Percentiles rank a stretch among this genome's conserved stretches.
Evolutionary conservation across 2,797 vertebrate species (phyloP).

Genomic region (Phylloscopus collybita): DNA sequence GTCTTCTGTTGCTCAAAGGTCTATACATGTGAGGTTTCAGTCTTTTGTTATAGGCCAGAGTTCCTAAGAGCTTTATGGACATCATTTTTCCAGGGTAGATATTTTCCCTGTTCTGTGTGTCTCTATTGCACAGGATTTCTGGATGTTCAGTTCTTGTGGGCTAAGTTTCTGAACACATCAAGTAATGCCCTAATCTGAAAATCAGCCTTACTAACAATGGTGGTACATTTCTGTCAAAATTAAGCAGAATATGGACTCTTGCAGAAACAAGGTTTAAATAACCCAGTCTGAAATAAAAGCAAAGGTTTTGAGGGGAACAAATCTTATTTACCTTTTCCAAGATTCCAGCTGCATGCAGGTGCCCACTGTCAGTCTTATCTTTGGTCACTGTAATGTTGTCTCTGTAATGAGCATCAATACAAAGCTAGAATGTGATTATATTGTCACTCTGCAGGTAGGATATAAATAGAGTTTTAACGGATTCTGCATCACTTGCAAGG

Average conservation of each 20-base stretch:
- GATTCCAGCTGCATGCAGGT: background rate
- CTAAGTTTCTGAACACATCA: background rate
- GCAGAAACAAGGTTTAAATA: background rate
- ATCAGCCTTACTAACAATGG: background rate
- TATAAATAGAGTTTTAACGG: constrained; percentile 51
- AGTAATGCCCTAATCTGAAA: background rate
- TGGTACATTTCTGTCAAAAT: background rate
- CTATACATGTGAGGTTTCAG: background rate
- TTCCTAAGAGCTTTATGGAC: background rate
- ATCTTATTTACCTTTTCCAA: background rate
- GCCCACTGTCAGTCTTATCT: background rate
- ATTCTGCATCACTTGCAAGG: background rate
- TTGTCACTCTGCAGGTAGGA: constrained; percentile 18
- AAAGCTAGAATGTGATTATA: constrained; percentile 24
- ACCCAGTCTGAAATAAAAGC: background rate
- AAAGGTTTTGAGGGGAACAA: background rate
- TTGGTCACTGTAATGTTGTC: background rate
- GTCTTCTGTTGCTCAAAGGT: background rate
- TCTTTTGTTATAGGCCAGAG: background rate
- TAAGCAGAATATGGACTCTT: background rate
- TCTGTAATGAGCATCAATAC: background rate
- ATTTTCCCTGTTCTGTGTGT: background rate
- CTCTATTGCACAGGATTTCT: background rate
- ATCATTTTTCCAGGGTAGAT: background rate
- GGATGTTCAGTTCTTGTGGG: background rate